phyloP scores from a whole-genome alignment of 2,113 vertebrate species.

The Myotis yumanensis region DNA sequence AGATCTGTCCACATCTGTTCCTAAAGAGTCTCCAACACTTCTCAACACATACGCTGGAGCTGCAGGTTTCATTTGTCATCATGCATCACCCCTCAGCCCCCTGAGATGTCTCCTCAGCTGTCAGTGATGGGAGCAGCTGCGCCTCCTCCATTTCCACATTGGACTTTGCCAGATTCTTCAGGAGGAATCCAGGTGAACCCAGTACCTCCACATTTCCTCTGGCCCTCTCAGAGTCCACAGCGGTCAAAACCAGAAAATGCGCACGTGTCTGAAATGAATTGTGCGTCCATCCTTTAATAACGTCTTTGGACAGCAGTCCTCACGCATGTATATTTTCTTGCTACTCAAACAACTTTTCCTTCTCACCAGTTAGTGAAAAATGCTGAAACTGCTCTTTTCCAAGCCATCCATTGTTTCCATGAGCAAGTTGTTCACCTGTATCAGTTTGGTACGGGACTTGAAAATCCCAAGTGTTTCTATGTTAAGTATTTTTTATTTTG shows the following conservation, averaged over 20 bases:
- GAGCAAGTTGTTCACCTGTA: not conserved
- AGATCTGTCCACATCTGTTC: not conserved
- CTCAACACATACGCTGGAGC: not conserved
- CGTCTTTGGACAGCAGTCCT: not conserved
- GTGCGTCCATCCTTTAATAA: not conserved
- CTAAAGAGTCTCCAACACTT: not conserved
- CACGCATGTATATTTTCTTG: not conserved
- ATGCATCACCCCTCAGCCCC: not conserved
- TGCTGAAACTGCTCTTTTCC: not conserved
- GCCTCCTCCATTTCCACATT: not conserved
- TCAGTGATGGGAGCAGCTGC: not conserved
- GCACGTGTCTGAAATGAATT: not conserved
- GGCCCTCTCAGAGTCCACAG: rapidly evolving
- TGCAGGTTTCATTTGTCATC: not conserved
- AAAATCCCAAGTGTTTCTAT: slow-evolving; percentile 31
- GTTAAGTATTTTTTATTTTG: slow-evolving; percentile 39
- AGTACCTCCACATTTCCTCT: not conserved
- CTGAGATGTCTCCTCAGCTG: not conserved
- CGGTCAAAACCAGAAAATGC: not conserved
- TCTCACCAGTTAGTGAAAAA: not conserved
- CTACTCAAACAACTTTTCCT: not conserved
- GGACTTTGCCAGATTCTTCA: not conserved
- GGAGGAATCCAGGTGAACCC: not conserved
- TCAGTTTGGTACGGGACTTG: not conserved
- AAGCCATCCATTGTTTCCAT: not conserved